A percentile compares a stretch with the other conserved stretches of the same genome.
phyloP scores from a whole-genome alignment of 2,113 vertebrate genomes.

The Alces alces region DNA sequence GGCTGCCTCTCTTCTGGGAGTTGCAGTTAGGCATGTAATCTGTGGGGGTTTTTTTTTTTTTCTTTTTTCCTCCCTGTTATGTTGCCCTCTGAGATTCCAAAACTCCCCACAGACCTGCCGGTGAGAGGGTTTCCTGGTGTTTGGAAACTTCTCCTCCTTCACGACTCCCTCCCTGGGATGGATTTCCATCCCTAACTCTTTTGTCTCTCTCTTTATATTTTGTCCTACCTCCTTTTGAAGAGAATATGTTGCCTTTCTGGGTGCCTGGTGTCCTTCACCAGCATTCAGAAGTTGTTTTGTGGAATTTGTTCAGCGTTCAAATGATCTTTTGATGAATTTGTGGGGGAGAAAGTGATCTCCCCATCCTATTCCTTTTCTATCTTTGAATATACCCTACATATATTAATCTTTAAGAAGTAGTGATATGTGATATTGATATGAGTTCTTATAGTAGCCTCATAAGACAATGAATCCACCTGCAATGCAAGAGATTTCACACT shows the following conservation, averaged over 20 bases:
- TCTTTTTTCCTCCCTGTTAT: no score
- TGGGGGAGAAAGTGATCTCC: not conserved
- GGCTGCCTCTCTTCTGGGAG: not conserved
- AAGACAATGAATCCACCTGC: not conserved
- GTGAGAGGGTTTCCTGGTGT: no score
- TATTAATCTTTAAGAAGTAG: not conserved
- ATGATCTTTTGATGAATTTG: not conserved
- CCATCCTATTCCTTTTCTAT: not conserved
- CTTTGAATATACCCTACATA: not conserved
- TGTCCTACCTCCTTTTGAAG: not conserved
- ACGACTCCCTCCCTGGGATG: rapidly evolving
- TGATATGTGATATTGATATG: not conserved
- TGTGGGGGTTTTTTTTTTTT: no score
- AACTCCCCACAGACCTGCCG: no score
- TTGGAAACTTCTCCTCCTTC: no score
- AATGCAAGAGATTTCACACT: not conserved
- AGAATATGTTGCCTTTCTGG: not conserved
- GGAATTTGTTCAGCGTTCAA: not conserved
- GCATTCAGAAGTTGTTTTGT: not conserved
- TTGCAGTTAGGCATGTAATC: not conserved
- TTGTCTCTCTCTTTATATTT: no score
- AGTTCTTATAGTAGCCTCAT: not conserved
- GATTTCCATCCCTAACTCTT: no score
- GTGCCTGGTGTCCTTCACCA: not conserved
- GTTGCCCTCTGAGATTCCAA: no score